A percentile compares a stretch with the other conserved stretches of the same genome.
phyloP scores from a whole-genome alignment of 2,797 vertebrate species.

The Micrastur ruficollis region DNA sequence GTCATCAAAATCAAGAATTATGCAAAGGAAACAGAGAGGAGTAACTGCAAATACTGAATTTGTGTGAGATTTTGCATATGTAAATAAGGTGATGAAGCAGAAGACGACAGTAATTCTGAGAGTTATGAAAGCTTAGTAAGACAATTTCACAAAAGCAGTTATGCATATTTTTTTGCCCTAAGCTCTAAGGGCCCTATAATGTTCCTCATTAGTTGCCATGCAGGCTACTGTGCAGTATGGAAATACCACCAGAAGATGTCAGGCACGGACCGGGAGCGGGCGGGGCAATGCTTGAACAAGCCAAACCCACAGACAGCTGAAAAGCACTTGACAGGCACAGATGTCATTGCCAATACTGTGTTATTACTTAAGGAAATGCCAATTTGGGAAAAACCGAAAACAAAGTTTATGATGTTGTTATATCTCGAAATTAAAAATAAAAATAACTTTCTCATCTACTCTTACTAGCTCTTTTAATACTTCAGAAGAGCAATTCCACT shows the following conservation, averaged over 20 bases:
- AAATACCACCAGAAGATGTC: slow-evolving; percentile 72
- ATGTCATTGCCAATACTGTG: background rate
- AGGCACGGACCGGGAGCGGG: slow-evolving; percentile 4
- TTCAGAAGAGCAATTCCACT: background rate
- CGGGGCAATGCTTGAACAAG: background rate
- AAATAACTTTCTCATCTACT: background rate
- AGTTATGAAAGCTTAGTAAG: background rate
- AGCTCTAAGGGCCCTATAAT: background rate
- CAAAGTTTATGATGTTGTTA: background rate
- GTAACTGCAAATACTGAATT: background rate
- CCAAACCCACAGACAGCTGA: background rate
- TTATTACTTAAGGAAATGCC: background rate
- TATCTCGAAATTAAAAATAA: background rate
- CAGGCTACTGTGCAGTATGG: background rate
- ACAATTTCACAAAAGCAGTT: background rate
- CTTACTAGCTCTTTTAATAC: background rate
- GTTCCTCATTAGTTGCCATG: fast-evolving
- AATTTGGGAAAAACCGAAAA: background rate
- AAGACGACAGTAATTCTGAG: background rate
- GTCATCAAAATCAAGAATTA: background rate
- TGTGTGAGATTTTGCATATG: background rate
- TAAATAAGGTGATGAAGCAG: background rate
- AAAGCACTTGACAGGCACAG: background rate
- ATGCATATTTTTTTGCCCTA: fast-evolving
- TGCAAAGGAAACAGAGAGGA: background rate